Evolutionary conservation across 2,888 invertebrate species (phyloP).

Genomic region (Chaetoderma sp.): DNA sequence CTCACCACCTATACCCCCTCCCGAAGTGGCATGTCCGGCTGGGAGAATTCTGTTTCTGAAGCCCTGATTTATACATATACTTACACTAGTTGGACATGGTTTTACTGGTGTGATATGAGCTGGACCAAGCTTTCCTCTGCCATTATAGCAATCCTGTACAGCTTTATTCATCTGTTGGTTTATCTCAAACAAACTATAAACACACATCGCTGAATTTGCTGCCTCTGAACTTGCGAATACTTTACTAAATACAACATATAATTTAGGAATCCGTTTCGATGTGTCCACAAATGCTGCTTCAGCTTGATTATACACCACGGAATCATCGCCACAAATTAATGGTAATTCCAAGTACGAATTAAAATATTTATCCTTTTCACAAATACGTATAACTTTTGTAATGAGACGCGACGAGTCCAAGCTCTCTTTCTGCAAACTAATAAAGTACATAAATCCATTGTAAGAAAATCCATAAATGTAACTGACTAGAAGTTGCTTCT

Average conservation of each 20-base stretch:
- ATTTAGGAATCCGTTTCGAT: constrained; percentile 81
- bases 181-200: constrained; percentile 91
- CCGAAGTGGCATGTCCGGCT: no score
- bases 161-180: constrained; percentile 94
- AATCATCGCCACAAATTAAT: constrained; percentile 80
- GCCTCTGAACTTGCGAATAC: constrained; percentile 10
- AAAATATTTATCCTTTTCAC: constrained; percentile 94
- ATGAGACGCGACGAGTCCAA: constrained; percentile 73
- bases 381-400: constrained; percentile 92
- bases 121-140: constrained; percentile 76
- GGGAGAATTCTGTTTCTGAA: background rate
- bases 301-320: constrained; percentile 82
- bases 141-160: constrained; percentile 94
- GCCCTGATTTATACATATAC: constrained; percentile 15
- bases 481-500: constrained; percentile 91
- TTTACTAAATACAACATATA: constrained; percentile 77
- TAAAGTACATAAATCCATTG: constrained; percentile 94
- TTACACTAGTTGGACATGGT: constrained; percentile 43
- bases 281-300: constrained; percentile 94
- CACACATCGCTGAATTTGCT: constrained; percentile 83
- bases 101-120: constrained; percentile 39
- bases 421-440: constrained; percentile 84
- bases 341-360: constrained; percentile 98
- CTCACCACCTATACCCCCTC: no score
- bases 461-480: constrained; percentile 97